These are phyloP conservation scores for Mythimna lalbum DNA, from an alignment of 2,888 invertebrate genomes.

Conservation along the genomic window DNA sequence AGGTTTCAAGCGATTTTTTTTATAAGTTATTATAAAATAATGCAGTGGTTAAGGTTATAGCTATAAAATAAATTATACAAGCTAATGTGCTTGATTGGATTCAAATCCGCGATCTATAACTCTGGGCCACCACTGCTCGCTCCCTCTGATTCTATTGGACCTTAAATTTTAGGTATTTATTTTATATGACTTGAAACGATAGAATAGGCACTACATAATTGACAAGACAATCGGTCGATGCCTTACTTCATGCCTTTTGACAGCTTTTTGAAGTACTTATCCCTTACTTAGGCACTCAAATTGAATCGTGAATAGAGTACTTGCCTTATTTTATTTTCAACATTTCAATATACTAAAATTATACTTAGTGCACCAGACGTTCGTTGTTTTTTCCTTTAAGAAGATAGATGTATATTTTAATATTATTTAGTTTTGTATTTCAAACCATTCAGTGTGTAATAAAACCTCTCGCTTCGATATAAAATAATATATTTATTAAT, in stretches of 20 bases:
- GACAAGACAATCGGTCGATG: neutral
- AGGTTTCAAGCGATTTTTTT: too few species aligned
- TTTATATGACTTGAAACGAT: neutral
- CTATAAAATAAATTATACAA: too few species aligned
- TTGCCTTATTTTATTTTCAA: neutral
- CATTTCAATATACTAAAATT: neutral
- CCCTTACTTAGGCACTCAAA: neutral
- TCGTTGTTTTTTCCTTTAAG: neutral
- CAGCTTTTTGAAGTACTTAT: neutral
- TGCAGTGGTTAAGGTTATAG: too few species aligned
- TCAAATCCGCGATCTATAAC: too few species aligned
- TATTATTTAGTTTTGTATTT: neutral
- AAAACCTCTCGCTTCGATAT: neutral
- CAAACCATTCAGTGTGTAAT: neutral
- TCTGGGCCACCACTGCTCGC: too few species aligned
- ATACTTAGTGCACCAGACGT: neutral
- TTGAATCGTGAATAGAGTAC: conserved; percentile 6
- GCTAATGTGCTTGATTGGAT: too few species aligned
- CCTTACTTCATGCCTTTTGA: neutral
- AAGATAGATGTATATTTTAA: neutral
- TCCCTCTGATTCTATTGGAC: neutral
- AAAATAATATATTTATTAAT: too few species aligned
- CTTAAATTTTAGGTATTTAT: neutral
- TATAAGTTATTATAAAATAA: too few species aligned
- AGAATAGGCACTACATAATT: too few species aligned